Conservation (phyloP, 2,888 invertebrate species). For the Chromoteleia sp. region DNA sequence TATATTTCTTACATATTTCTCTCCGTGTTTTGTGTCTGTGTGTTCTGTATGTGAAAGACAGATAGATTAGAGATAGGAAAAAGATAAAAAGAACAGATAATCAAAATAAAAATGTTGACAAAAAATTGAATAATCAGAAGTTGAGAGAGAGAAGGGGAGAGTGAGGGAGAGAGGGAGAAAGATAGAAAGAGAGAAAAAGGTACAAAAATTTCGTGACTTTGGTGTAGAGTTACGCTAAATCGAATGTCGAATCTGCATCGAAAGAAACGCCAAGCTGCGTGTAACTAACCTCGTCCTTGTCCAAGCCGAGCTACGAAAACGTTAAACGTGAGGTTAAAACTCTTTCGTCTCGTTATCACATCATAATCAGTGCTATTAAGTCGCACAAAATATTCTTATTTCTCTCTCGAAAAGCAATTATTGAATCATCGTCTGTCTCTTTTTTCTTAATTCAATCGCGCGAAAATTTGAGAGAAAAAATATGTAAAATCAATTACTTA, state of each 20-base stretch:
- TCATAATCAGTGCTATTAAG: constrained; percentile 58
- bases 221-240: constrained; percentile 72
- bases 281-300: constrained; percentile 93
- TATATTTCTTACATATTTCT: too few relatives aligned
- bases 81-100: constrained; percentile 62
- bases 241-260: constrained; percentile 74
- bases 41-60: constrained; percentile 68
- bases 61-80: constrained; percentile 80
- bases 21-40: constrained; percentile 56
- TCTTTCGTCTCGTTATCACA: constrained; percentile 73
- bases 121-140: constrained; percentile 45
- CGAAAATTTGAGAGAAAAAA: constrained; percentile 18
- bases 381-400: constrained; percentile 33
- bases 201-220: constrained; percentile 71
- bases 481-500: constrained; percentile 2
- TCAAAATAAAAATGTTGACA: constrained; percentile 35
- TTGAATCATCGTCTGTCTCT: not conserved
- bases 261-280: constrained; percentile 80
- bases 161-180: constrained; percentile 48
- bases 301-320: constrained; percentile 95
- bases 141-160: constrained; percentile 47
- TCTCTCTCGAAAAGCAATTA: constrained; percentile 26
- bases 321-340: constrained; percentile 83
- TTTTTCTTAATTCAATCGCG: constrained; percentile 20
- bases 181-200: constrained; percentile 66